phyloP scores from a whole-genome alignment of 2,888 invertebrate genomes.

The Ashinkailepas kermadecensis region DNA sequence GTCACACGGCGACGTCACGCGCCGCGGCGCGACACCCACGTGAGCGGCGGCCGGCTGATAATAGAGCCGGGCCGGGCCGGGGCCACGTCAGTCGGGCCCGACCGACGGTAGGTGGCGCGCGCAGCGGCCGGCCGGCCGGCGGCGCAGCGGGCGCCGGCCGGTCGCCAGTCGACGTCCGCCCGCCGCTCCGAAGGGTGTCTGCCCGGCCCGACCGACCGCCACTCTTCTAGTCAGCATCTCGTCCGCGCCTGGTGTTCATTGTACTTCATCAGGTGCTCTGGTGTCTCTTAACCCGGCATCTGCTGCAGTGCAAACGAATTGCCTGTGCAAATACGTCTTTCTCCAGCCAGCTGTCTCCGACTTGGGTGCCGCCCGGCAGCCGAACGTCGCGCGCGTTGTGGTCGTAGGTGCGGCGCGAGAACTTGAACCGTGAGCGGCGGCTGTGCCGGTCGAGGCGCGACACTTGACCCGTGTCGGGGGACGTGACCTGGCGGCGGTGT shows the following conservation, averaged over 20 bases:
- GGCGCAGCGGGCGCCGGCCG: neutral
- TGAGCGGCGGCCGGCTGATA: slow-evolving; percentile 2
- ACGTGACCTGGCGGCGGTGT: neutral
- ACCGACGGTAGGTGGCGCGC: neutral
- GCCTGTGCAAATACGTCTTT: neutral
- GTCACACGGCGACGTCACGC: neutral
- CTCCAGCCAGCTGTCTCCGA: too few species aligned
- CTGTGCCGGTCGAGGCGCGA: neutral
- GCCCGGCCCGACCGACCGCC: too few species aligned
- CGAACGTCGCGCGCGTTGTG: too few species aligned
- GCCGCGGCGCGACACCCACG: neutral
- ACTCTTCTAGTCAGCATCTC: too few species aligned
- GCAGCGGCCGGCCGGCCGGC: neutral
- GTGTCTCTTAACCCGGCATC: slow-evolving; percentile 34
- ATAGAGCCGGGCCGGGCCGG: neutral
- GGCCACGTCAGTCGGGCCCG: neutral
- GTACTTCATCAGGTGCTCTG: slow-evolving; percentile 36
- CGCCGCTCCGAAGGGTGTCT: neutral
- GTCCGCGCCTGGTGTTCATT: slow-evolving; percentile 30
- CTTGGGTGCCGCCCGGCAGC: too few species aligned
- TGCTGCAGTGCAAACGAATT: slow-evolving; percentile 33
- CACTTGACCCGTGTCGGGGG: neutral
- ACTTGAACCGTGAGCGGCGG: neutral
- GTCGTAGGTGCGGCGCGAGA: too few species aligned
- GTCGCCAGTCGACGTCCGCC: neutral